Evolutionary conservation across 2,113 vertebrate species (phyloP).

Genomic region (Ageneiosus marmoratus): DNA sequence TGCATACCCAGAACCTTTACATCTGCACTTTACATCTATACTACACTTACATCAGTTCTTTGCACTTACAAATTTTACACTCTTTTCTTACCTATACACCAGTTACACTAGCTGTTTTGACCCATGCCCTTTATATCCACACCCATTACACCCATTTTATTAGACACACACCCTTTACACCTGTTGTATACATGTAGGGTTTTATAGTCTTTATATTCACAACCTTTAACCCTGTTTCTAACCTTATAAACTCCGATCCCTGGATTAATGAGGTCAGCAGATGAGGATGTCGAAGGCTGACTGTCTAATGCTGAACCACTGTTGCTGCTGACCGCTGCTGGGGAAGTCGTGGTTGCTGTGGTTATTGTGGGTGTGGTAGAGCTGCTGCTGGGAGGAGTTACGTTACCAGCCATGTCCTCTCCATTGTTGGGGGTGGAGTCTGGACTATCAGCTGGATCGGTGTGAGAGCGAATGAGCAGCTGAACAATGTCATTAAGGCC

Average conservation of each 20-base stretch:
- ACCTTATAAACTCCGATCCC: conserved; percentile 94
- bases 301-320: conserved; percentile 74
- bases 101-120: no score
- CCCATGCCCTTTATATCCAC: no score
- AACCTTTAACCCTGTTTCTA: conserved; percentile 46
- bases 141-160: neutral
- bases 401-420: conserved; percentile 62
- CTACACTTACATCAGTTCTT: neutral
- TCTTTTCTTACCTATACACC: no score
- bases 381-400: conserved; percentile 53
- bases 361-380: conserved; percentile 50
- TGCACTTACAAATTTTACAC: neutral
- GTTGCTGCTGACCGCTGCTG: conserved; percentile 70
- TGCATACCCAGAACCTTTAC: neutral
- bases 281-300: conserved; percentile 86
- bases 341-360: conserved; percentile 51
- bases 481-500: conserved; percentile 98
- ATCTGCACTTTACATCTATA: neutral
- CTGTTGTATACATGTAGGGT: neutral
- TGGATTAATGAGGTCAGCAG: conserved; percentile 81
- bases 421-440: conserved; percentile 76
- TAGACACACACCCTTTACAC: neutral
- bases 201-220: neutral
- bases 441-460: conserved; percentile 75
- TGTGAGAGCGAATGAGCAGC: conserved; percentile 90